Evolutionary conservation across 1,140 invertebrate genomes (phyloP).

Genomic region (Conus betulinus): DNA sequence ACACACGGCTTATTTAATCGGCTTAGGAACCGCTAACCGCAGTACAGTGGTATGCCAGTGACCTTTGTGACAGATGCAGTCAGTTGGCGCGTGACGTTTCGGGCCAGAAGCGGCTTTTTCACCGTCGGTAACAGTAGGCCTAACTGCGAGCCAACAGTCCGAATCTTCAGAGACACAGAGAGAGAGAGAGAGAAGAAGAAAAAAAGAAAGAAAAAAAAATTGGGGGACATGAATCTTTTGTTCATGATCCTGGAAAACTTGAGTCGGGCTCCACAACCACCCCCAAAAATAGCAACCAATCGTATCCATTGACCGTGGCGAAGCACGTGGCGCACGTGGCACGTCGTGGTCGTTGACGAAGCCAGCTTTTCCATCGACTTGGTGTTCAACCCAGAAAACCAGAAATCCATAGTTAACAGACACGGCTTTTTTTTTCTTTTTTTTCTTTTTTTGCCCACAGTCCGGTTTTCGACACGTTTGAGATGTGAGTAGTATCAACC

Average conservation of each 20-base stretch:
- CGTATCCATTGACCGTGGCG: neutral
- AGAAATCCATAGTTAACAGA: no score
- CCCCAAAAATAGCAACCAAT: slow-evolving; percentile 12
- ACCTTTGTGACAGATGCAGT: neutral
- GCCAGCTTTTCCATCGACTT: neutral
- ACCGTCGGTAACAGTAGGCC: no score
- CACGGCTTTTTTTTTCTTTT: no score
- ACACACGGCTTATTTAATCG: neutral
- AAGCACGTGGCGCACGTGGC: neutral
- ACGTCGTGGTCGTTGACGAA: neutral
- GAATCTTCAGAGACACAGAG: neutral
- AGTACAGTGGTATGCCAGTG: neutral
- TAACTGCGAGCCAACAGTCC: no score
- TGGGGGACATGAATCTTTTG: neutral
- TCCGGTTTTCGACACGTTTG: no score
- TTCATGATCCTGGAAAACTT: neutral
- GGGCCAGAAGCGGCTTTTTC: no score
- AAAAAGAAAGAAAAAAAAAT: no score
- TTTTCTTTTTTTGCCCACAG: no score
- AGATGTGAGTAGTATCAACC: no score
- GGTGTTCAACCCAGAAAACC: neutral
- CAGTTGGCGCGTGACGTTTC: neutral
- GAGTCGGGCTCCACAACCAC: neutral
- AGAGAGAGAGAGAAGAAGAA: no score
- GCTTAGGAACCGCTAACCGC: neutral